Base-by-base conservation (phyloP, 1,140 invertebrate genomes). In the Pachypsylla venusta region DNA sequence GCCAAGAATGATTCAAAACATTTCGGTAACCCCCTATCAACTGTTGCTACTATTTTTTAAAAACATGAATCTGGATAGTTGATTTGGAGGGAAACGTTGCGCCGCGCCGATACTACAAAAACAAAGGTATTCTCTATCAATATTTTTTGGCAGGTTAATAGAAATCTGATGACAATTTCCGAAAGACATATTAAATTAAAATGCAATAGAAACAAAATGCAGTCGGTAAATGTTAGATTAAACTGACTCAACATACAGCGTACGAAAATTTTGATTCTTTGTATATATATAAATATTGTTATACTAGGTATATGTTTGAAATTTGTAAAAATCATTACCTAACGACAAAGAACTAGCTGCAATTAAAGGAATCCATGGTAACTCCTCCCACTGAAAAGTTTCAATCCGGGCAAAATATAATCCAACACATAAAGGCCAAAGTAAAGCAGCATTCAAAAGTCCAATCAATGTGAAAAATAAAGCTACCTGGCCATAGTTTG, bases 401-500 rank as follows among this genome's bases (percentile, higher is more conserved):
- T 95, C 91, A 2, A 81, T 78, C 56, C 87, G 86, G 30, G 85
- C 85, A 64, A 93, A 82, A 71, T 91, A 92, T 1, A 93, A 75
- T 1, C 81, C 80, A 40, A 93, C 69, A 66, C 86, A 83, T 26
- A 93, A 73, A 1, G 91, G 91, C 89, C 90, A 93, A 64, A 93
- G 74, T 53, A 93, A 71, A 3, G 85, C 74, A 0, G 84, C 83
- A 70, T 89, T 92, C 61, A 90, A 78, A 53, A 91, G 74, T 22
- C 89, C 89, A 66, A 94, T 81, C 2, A 89, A 75, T 0, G 89
- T 86, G 71, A 93, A 91, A 69, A 92, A 91, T 56, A 93, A 71
- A 2, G 88, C 85, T 59, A 90, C 82, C 73, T 93, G 88, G 13
- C 87, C 88, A 60, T 87, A 84, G 42, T 81, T 88, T 40, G 89